Conservation (phyloP, 2,113 vertebrate species). For the Triplophysa siluroides region DNA sequence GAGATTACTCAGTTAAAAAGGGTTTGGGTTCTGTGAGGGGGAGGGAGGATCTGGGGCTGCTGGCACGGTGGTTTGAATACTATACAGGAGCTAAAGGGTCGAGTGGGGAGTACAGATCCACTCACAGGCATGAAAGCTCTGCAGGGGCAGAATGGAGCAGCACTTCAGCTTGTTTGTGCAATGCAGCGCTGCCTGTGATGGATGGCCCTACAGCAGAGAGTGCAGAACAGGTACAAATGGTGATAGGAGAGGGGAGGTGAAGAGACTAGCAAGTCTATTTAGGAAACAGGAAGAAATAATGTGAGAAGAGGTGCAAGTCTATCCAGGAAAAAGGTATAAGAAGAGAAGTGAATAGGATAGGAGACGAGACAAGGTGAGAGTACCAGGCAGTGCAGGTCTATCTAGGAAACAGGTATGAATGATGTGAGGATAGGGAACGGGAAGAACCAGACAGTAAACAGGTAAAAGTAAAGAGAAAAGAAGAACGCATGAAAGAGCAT, state of each 20-base stretch:
- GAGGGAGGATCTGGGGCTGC: slow-evolving; percentile 34
- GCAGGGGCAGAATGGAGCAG: slow-evolving; percentile 40
- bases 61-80: slow-evolving; percentile 33
- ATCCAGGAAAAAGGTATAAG: too few species aligned
- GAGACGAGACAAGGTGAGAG: too few species aligned
- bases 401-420: too few species aligned
- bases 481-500: too few species aligned
- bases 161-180: slow-evolving; percentile 41
- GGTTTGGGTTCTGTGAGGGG: slow-evolving; percentile 5
- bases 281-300: too few species aligned
- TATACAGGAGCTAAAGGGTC: slow-evolving; percentile 37
- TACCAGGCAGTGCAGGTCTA: too few species aligned
- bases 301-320: too few species aligned
- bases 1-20: slow-evolving; percentile 39
- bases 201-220: slow-evolving; percentile 46
- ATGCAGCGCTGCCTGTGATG: slow-evolving; percentile 48
- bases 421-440: too few species aligned
- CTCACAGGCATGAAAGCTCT: slow-evolving; percentile 39
- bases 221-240: slow-evolving; percentile 36
- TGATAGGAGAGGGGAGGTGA: background rate
- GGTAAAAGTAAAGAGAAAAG: too few species aligned
- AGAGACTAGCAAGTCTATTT: background rate
- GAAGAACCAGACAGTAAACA: too few species aligned
- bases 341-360: too few species aligned
- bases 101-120: slow-evolving; percentile 24